These are phyloP conservation scores for Leptodactylus fuscus DNA, from an alignment of 2,113 vertebrate species.

Conservation along the genomic window DNA sequence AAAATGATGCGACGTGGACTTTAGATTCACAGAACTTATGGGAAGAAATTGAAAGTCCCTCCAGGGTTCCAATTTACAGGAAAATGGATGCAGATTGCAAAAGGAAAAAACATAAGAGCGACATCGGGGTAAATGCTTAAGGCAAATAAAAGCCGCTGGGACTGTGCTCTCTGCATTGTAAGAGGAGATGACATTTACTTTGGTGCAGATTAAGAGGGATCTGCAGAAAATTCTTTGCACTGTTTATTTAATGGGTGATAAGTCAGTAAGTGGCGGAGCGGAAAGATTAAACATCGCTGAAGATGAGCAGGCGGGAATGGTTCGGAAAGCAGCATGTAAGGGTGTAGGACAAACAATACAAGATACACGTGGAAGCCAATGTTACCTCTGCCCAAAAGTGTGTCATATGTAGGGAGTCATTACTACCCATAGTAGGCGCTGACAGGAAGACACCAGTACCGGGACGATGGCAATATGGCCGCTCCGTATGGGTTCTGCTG, in stretches of 20 bases:
- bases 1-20: slow-evolving; percentile 14
- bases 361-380: neutral
- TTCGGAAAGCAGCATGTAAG: neutral
- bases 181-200: slow-evolving; percentile 17
- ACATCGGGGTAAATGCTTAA: neutral
- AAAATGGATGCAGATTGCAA: slow-evolving; percentile 33
- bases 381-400: neutral
- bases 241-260: slow-evolving; percentile 13
- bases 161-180: neutral
- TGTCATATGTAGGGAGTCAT: neutral
- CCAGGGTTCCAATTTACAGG: slow-evolving; percentile 34
- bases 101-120: slow-evolving; percentile 12
- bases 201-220: slow-evolving; percentile 17
- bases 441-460: too few relatives aligned
- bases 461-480: too few relatives aligned
- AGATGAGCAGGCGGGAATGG: neutral
- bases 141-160: slow-evolving; percentile 18
- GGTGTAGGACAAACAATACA: neutral
- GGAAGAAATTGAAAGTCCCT: slow-evolving; percentile 12
- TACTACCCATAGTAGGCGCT: too few relatives aligned
- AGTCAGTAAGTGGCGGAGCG: neutral
- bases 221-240: neutral
- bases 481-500: too few relatives aligned
- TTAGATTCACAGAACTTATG: slow-evolving; percentile 3
- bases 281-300: neutral